These are phyloP conservation scores for Aleiodes alternator DNA, from an alignment of 2,888 invertebrate species.

Conservation along the genomic window DNA sequence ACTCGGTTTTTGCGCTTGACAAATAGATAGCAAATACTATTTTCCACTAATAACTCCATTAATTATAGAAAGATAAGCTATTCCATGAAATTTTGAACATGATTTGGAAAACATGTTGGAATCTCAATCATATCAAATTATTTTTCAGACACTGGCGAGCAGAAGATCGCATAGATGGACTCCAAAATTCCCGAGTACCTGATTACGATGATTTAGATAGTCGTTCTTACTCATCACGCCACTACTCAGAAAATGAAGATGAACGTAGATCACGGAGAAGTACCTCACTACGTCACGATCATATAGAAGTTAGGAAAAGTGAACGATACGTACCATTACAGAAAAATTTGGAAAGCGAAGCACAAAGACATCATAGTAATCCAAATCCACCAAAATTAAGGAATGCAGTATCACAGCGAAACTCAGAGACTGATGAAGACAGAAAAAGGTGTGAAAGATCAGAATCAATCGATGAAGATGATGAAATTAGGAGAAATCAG, in stretches of 20 bases:
- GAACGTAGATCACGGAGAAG: constrained; percentile 46
- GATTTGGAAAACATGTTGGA: constrained; percentile 1
- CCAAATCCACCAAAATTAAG: constrained; percentile 12
- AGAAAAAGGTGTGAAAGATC: constrained; percentile 50
- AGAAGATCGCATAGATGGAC: constrained; percentile 66
- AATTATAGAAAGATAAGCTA: too few relatives aligned
- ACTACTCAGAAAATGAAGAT: constrained; percentile 50
- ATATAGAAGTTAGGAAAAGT: constrained; percentile 38
- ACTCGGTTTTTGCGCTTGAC: too few relatives aligned
- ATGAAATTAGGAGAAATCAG: constrained; percentile 24
- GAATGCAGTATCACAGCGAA: constrained; percentile 24
- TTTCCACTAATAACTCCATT: too few relatives aligned
- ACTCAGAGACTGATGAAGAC: constrained; percentile 44
- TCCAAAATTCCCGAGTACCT: constrained; percentile 55
- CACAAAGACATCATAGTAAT: not conserved
- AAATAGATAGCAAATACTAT: too few relatives aligned
- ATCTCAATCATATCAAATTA: not conserved
- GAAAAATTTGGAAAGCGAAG: constrained; percentile 38
- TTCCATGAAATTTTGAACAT: too few relatives aligned
- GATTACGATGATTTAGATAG: constrained; percentile 62
- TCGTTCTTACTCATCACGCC: constrained; percentile 56
- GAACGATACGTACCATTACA: constrained; percentile 37
- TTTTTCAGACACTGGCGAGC: constrained; percentile 64
- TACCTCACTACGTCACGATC: constrained; percentile 55
- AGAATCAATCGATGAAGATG: constrained; percentile 51